A percentile compares a stretch with the other conserved stretches of the same genome.
phyloP scores from a whole-genome alignment of 53 echinoderm and acorn worm genomes.

The Henricia sp. region DNA sequence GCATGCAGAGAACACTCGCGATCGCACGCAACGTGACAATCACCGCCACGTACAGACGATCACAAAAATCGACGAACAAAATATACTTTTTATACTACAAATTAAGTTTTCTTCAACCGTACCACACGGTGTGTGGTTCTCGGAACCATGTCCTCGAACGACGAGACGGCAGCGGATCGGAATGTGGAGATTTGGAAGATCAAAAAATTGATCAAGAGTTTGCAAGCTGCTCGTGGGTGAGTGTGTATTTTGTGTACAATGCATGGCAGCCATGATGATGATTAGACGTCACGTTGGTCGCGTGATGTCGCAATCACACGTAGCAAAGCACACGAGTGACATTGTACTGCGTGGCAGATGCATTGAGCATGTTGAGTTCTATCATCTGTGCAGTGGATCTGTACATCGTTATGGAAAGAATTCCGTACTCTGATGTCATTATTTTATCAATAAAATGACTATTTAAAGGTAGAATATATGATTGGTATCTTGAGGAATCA shows the following conservation, averaged over 20 bases:
- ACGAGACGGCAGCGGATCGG: conserved; percentile 96
- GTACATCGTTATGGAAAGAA: too few species aligned
- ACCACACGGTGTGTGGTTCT: conserved; percentile 36
- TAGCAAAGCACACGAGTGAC: too few species aligned
- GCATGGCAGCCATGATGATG: conserved; percentile 21
- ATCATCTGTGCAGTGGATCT: too few species aligned
- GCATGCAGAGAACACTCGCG: too few species aligned
- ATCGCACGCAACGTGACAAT: too few species aligned
- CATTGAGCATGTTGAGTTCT: too few species aligned
- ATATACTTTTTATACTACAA: not conserved
- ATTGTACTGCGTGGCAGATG: not conserved
- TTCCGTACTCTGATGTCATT: too few species aligned
- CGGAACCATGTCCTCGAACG: conserved; percentile 58
- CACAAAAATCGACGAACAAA: too few species aligned
- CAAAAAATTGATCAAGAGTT: conserved; percentile 98
- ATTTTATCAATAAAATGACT: too few species aligned
- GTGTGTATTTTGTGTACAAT: conserved; percentile 43
- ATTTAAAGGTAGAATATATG: too few species aligned
- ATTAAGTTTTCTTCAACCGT: conserved; percentile 2
- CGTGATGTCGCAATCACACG: conserved; percentile 53
- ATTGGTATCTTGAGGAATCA: too few species aligned
- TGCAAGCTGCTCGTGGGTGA: conserved; percentile 99
- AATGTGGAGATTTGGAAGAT: conserved; percentile 99
- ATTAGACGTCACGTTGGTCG: conserved; percentile 19
- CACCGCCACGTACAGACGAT: too few species aligned